Conservation (phyloP, 2,888 invertebrate species). For the Teleogryllus oceanicus region DNA sequence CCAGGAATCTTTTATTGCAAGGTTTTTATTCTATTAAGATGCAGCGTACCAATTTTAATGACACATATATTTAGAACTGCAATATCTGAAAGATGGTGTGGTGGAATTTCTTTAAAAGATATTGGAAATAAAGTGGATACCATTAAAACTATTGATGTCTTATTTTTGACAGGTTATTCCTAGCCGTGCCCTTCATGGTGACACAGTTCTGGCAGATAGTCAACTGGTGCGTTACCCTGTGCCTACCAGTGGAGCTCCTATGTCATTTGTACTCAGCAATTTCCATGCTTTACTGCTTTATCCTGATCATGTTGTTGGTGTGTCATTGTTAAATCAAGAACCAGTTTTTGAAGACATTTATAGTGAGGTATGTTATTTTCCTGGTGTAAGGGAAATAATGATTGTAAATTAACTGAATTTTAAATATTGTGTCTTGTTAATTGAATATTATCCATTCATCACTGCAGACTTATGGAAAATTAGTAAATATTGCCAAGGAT, state of each 20-base stretch:
- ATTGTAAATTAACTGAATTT: no score
- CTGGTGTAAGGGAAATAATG: background rate
- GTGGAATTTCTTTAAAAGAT: no score
- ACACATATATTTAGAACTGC: no score
- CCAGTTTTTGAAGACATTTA: slow-evolving; percentile 81
- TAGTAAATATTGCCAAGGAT: slow-evolving; percentile 79
- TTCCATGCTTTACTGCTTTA: slow-evolving; percentile 86
- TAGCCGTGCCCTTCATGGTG: slow-evolving; percentile 4
- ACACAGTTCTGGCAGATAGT: slow-evolving; percentile 36
- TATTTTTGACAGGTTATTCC: background rate
- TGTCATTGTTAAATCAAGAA: slow-evolving; percentile 81
- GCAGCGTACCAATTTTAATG: no score
- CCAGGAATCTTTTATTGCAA: slow-evolving; percentile 76
- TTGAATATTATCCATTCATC: background rate
- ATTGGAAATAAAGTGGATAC: no score
- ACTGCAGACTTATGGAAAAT: slow-evolving; percentile 65
- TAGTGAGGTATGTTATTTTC: slow-evolving; percentile 53
- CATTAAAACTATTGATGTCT: no score
- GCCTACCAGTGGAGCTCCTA: slow-evolving; percentile 53
- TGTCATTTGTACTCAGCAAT: slow-evolving; percentile 80
- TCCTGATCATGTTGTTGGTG: slow-evolving; percentile 74
- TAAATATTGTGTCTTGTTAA: no score
- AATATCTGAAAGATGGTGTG: no score
- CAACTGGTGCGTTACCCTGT: slow-evolving; percentile 45
- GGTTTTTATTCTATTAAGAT: slow-evolving; percentile 50